Conservation (phyloP, 2,888 invertebrate species). For the Ophion costatus region DNA sequence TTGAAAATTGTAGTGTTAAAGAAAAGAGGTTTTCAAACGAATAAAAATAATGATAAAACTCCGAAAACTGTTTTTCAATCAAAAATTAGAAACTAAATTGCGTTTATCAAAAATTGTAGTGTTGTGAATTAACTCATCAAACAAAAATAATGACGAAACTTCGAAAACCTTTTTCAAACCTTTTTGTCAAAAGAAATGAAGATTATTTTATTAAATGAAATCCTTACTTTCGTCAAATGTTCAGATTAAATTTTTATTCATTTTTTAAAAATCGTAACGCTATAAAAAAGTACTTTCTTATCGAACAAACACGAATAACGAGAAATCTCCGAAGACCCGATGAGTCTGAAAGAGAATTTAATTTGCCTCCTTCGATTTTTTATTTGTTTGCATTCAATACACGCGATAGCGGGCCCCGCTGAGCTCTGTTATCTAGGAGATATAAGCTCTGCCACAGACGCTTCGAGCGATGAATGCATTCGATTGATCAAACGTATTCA, state of each 20-base stretch:
- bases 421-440: background rate
- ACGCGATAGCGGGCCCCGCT: background rate
- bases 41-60: background rate
- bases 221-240: background rate
- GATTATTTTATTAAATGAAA: background rate
- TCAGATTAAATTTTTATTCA: background rate
- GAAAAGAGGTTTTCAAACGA: background rate
- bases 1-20: too few relatives aligned
- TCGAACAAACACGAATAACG: background rate
- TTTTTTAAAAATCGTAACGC: background rate
- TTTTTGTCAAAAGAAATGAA: background rate
- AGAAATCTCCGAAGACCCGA: background rate
- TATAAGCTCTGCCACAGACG: background rate
- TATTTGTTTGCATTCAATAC: background rate
- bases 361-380: background rate
- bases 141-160: too few relatives aligned
- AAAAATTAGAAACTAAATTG: too few relatives aligned
- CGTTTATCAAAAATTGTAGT: too few relatives aligned
- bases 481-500: conserved; percentile 4
- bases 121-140: too few relatives aligned
- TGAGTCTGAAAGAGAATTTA: background rate
- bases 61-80: background rate
- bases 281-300: background rate
- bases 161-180: too few relatives aligned
- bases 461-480: background rate